Evolutionary conservation across 1,140 invertebrate genomes (phyloP).

Genomic region (Aphaenogaster floridana): DNA sequence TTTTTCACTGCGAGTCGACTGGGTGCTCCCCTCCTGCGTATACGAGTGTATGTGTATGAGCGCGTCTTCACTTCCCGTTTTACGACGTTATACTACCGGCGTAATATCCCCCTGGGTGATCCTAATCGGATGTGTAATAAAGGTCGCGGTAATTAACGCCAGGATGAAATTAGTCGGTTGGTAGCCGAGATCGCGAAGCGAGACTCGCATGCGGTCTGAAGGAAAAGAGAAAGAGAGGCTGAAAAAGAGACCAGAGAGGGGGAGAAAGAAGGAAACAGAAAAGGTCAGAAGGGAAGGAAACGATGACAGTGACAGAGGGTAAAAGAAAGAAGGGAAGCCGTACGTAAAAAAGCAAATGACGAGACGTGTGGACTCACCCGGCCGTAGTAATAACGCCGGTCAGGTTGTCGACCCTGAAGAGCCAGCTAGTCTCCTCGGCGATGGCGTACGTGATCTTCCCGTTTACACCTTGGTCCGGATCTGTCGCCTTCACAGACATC

Average conservation of each 20-base stretch:
- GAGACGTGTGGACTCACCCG: constrained; percentile 89
- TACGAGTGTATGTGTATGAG: neutral
- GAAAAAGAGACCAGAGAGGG: neutral
- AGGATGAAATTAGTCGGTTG: constrained; percentile 76
- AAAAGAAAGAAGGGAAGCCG: neutral
- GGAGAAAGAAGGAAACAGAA: constrained; percentile 7
- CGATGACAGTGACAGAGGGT: neutral
- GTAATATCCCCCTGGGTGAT: constrained; percentile 77
- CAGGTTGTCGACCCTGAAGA: constrained; percentile 97
- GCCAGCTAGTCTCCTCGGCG: constrained; percentile 95
- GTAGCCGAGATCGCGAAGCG: constrained; percentile 9
- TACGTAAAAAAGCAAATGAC: constrained; percentile 4
- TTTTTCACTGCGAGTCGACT: constrained; percentile 15
- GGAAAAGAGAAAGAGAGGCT: neutral
- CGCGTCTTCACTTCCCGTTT: constrained; percentile 68
- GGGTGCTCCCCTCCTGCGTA: constrained; percentile 4
- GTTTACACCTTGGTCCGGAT: constrained; percentile 96
- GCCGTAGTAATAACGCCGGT: constrained; percentile 96
- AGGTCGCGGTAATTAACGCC: constrained; percentile 83
- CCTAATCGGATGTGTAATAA: constrained; percentile 83
- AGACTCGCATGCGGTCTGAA: neutral
- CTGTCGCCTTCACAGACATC: constrained; percentile 94
- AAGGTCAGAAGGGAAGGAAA: neutral
- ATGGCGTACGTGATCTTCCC: constrained; percentile 96
- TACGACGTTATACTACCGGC: constrained; percentile 76